Percentiles rank a stretch among this genome's conserved stretches.
phyloP scores from a whole-genome alignment of 2,113 vertebrate species.

The Datnioides undecimradiatus region DNA sequence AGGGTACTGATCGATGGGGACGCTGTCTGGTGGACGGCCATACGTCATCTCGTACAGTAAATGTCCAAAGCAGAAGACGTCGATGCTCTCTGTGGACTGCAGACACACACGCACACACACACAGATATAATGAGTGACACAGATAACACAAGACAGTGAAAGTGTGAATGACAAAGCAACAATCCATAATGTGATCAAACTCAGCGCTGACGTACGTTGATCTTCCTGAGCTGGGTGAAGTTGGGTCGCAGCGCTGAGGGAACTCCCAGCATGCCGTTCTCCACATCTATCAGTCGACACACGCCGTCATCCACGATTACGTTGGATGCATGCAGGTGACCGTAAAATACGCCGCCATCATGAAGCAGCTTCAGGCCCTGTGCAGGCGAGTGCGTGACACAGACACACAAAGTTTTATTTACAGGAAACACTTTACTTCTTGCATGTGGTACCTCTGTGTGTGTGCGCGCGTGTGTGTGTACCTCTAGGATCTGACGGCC shows the following conservation, averaged over 20 bases:
- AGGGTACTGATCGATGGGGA: slow-evolving; percentile 91
- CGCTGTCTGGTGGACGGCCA: slow-evolving; percentile 88
- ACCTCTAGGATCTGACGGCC: slow-evolving; percentile 98
- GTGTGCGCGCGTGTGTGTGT: slow-evolving; percentile 5
- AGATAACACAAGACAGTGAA: too few species aligned
- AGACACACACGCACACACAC: not conserved
- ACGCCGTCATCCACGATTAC: slow-evolving; percentile 91
- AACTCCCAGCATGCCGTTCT: slow-evolving; percentile 94
- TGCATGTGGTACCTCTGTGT: not conserved
- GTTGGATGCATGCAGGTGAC: slow-evolving; percentile 94
- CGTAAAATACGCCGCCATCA: slow-evolving; percentile 91
- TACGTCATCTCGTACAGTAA: slow-evolving; percentile 98
- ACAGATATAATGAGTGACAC: not conserved
- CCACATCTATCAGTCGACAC: slow-evolving; percentile 92
- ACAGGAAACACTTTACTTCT: not conserved
- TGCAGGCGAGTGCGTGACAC: slow-evolving; percentile 15
- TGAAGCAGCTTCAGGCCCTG: slow-evolving; percentile 94
- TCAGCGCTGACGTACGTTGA: slow-evolving; percentile 86
- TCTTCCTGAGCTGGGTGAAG: slow-evolving; percentile 93
- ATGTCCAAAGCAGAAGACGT: slow-evolving; percentile 95
- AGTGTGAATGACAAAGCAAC: not conserved
- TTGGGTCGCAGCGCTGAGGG: slow-evolving; percentile 91
- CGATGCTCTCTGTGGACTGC: slow-evolving; percentile 92
- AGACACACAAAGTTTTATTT: not conserved
- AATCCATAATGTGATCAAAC: not conserved